These are phyloP conservation scores for Hemiprocne comata DNA, from an alignment of 2,113 vertebrate genomes.

Conservation along the genomic window DNA sequence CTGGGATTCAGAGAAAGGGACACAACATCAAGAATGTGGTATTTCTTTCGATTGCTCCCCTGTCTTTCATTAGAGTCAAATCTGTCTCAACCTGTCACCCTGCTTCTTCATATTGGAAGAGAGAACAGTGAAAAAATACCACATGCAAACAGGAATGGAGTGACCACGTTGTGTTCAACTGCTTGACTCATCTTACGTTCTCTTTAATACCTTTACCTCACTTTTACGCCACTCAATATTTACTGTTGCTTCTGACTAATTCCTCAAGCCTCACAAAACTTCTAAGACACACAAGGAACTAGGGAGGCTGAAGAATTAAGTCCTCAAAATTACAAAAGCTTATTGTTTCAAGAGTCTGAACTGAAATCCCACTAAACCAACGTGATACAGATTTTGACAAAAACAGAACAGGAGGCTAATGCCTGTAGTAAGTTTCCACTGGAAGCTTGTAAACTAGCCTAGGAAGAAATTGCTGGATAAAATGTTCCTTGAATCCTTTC, in stretches of 20 bases:
- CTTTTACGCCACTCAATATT: background rate
- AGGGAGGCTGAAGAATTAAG: background rate
- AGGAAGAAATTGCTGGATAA: background rate
- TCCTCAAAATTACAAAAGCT: background rate
- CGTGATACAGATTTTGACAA: background rate
- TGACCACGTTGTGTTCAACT: background rate
- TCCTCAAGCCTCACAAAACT: background rate
- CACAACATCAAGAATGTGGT: background rate
- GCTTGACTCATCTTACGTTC: background rate
- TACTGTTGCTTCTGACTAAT: background rate
- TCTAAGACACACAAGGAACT: background rate
- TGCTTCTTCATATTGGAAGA: background rate
- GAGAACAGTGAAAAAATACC: background rate
- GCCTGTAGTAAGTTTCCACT: background rate
- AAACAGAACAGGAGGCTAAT: background rate
- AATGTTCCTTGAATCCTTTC: background rate
- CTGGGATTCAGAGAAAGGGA: background rate
- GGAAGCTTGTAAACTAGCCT: background rate
- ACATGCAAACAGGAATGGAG: background rate
- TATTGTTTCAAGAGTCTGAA: slow-evolving; percentile 48
- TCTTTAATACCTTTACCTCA: background rate
- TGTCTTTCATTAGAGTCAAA: background rate
- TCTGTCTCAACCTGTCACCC: background rate
- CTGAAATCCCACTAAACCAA: slow-evolving; percentile 48
- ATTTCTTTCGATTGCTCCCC: background rate